Evolutionary conservation across 2,888 invertebrate genomes (phyloP), one percentile per base, ranked within the genome.

Genomic region (Apodemia duryi): DNA sequence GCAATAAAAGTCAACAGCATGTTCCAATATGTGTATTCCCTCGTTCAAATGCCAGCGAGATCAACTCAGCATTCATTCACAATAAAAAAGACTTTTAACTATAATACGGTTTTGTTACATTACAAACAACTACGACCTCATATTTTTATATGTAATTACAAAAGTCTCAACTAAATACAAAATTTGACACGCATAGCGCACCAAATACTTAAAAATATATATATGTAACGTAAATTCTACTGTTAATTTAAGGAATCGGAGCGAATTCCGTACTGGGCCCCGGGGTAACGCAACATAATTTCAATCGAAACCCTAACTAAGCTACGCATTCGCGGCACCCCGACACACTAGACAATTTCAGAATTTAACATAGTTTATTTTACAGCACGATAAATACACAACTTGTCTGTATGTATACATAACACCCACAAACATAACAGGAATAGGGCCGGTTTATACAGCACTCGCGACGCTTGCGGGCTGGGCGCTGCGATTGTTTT

Each of bases 161-260:
- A 87, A 84, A 84, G 84, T 86, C 80, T 83, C 84, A 87, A 91
- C 89, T 91, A 91, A 91, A 90, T 88, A 89, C 84, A 90, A 86
- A 85, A 81, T 72, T 73, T 72, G 81, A 83, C 81, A 82, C 86
- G 88, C 91, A 90, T 81, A 83, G 91, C 91, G 89, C 75, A 79
- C 86, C 85, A 75, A 81, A 83, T 77, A 76, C 88, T 86, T 84
- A 88, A 84, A 83, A 83, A 83, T 79, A 88, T 85, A 87, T 86
- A 89, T 84, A 86, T 87, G 80, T 77, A 84, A 86, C 82, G 85
- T 86, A 88, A 80, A 78, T n/a, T 83, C 88, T 90, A 91, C 85
- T 78, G 83, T 86, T 86, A 88, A 88, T 86, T 88, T 86, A 76
- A 61, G 38, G 57, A 13, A 51, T 61, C 61, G 60, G 64, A 60